Percentiles rank a stretch among this genome's conserved stretches.
These are phyloP conservation scores for Strix uralensis DNA, from an alignment of 2,113 vertebrate species.

Conservation along the genomic window DNA sequence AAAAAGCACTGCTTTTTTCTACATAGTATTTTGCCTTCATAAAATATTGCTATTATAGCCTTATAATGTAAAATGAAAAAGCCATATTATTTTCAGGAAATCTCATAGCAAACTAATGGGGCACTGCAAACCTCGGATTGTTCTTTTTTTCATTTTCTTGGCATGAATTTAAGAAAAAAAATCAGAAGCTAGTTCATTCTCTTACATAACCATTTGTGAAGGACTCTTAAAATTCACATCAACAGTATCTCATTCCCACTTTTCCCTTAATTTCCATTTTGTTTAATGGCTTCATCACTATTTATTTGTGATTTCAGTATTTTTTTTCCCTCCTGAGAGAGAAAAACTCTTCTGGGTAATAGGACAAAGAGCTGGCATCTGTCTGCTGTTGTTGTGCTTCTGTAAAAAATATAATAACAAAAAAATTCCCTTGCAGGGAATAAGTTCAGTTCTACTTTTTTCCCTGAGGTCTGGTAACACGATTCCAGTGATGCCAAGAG, in stretches of 20 bases:
- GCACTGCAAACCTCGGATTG: background rate
- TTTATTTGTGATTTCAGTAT: background rate
- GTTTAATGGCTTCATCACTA: background rate
- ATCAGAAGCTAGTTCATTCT: slow-evolving; percentile 8
- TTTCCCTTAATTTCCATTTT: slow-evolving; percentile 26
- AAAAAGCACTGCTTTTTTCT: background rate
- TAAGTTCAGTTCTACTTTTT: background rate
- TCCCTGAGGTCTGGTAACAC: background rate
- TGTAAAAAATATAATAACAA: background rate
- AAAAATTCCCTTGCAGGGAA: background rate
- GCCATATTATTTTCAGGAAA: background rate
- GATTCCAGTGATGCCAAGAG: background rate
- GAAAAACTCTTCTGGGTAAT: background rate
- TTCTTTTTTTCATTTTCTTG: background rate
- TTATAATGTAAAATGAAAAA: background rate
- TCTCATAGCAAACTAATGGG: background rate
- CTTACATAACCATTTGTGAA: slow-evolving; percentile 13
- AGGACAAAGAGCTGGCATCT: background rate
- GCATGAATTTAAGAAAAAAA: background rate
- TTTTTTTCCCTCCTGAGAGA: background rate
- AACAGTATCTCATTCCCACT: background rate
- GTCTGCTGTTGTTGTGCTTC: background rate
- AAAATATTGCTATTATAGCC: background rate
- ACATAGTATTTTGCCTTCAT: background rate
- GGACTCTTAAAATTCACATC: slow-evolving; percentile 19